These are phyloP conservation scores for Psilopsiagon aurifrons DNA, from an alignment of 2,113 vertebrate species.

Conservation along the genomic window DNA sequence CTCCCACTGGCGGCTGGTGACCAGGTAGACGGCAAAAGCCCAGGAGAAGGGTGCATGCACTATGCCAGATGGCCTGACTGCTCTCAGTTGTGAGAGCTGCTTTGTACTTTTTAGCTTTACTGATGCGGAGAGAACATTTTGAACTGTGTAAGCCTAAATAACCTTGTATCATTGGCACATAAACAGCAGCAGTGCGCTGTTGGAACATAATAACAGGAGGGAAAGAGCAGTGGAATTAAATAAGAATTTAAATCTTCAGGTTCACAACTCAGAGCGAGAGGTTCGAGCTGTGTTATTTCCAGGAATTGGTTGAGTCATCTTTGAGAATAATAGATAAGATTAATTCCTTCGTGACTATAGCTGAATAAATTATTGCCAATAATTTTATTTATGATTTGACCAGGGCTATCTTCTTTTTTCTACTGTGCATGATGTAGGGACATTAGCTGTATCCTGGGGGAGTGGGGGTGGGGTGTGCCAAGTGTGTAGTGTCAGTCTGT, in stretches of 20 bases:
- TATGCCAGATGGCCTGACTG: constrained; percentile 44
- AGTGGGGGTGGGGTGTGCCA: neutral
- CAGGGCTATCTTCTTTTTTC: neutral
- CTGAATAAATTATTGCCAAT: constrained; percentile 56
- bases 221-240: constrained; percentile 49
- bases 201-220: constrained; percentile 45
- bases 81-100: constrained; percentile 19
- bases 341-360: constrained; percentile 31
- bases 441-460: neutral
- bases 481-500: neutral
- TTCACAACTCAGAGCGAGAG: constrained; percentile 16
- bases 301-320: constrained; percentile 61
- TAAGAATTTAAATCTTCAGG: constrained; percentile 59
- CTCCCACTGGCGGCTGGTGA: neutral
- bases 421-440: neutral
- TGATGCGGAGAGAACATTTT: constrained; percentile 64
- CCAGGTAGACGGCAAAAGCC: neutral
- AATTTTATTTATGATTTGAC: constrained; percentile 9
- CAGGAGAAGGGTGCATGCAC: neutral
- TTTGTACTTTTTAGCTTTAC: constrained; percentile 55
- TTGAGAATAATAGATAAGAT: constrained; percentile 49
- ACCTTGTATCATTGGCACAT: constrained; percentile 52
- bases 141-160: constrained; percentile 53
- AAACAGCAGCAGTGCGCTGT: constrained; percentile 43
- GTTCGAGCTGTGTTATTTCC: constrained; percentile 53